Evolutionary conservation across 1,140 invertebrate genomes (phyloP).

Genomic region (Calycopis cecrops): DNA sequence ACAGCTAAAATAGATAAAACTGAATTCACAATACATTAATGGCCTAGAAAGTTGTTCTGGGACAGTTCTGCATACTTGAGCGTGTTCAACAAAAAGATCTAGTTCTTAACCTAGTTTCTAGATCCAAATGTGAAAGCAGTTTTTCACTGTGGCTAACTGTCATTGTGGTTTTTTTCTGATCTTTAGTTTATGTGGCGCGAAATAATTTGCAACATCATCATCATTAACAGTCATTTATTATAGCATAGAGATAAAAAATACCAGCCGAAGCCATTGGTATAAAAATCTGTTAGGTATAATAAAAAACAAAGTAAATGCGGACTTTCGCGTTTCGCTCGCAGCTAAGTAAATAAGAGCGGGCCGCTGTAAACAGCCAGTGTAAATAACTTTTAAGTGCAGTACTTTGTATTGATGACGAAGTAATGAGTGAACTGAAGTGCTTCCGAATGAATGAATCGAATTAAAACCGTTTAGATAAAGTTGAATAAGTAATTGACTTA

Average conservation of each 20-base stretch:
- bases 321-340: too few species aligned
- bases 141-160: slow-evolving; percentile 5
- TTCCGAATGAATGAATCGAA: background rate
- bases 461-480: background rate
- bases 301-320: too few species aligned
- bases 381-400: background rate
- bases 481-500: too few species aligned
- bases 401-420: slow-evolving; percentile 6
- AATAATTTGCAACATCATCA: too few species aligned
- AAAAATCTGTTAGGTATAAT: too few species aligned
- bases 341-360: too few species aligned
- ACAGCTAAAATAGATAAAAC: too few species aligned
- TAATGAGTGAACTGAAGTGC: background rate
- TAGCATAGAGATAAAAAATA: too few species aligned
- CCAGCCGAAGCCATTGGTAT: too few species aligned
- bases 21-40: background rate
- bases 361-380: background rate
- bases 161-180: background rate
- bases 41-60: slow-evolving; percentile 3
- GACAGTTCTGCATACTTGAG: slow-evolving; percentile 6
- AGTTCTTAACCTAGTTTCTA: slow-evolving; percentile 15
- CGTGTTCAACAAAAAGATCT: slow-evolving; percentile 12
- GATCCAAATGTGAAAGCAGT: slow-evolving; percentile 3
- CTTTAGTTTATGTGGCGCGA: too few species aligned
- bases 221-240: too few species aligned